These are phyloP conservation scores for Maconellicoccus hirsutus DNA, from an alignment of 1,140 invertebrate genomes.

Conservation along the genomic window DNA sequence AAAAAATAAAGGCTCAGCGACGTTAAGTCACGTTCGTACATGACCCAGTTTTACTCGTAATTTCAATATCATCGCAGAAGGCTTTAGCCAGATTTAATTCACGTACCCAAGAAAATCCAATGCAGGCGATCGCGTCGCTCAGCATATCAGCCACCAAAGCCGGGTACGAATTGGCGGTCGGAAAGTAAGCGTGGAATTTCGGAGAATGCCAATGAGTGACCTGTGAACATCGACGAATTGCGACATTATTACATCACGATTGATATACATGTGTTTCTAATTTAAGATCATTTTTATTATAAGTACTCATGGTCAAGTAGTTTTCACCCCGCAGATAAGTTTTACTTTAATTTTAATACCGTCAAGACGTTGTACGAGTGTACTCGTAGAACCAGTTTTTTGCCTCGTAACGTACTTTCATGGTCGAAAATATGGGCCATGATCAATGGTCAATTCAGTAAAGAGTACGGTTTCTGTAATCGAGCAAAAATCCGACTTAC, in stretches of 20 bases:
- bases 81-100: background rate
- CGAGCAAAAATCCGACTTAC: slow-evolving; percentile 36
- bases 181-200: slow-evolving; percentile 95
- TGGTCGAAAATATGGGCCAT: background rate
- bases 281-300: background rate
- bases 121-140: slow-evolving; percentile 82
- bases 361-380: too few species aligned
- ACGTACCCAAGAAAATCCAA: slow-evolving; percentile 72
- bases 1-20: too few species aligned
- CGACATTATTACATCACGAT: too few species aligned
- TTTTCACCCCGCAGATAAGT: background rate
- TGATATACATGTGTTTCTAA: too few species aligned
- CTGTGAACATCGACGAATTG: slow-evolving; percentile 35
- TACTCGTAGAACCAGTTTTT: background rate
- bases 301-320: background rate
- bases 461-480: too few species aligned
- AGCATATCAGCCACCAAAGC: slow-evolving; percentile 92
- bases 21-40: background rate
- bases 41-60: background rate
- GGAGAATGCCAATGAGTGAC: slow-evolving; percentile 97
- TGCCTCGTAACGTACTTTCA: background rate
- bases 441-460: background rate
- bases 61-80: background rate
- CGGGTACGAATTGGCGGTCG: slow-evolving; percentile 91
- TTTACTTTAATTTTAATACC: background rate